Percentiles rank a stretch among this genome's conserved stretches.
These are phyloP conservation scores for Argyresthia goedartella DNA, from an alignment of 2,888 invertebrate genomes.

Conservation along the genomic window DNA sequence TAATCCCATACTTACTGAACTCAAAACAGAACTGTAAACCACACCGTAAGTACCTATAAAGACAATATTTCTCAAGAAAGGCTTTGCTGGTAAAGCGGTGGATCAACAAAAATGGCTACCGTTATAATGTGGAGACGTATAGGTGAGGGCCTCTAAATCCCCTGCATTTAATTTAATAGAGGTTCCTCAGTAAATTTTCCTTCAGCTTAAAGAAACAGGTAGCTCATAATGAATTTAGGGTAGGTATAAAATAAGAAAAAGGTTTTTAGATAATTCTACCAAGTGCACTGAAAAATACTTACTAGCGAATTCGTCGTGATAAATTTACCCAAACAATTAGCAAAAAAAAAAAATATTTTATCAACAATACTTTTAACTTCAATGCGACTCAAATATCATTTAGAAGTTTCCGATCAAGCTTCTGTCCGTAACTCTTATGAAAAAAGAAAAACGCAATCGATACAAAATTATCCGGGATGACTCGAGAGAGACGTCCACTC, in stretches of 20 bases:
- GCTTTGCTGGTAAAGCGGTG: not conserved
- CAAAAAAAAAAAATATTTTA: too few species aligned
- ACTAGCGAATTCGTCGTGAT: too few species aligned
- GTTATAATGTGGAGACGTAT: not conserved
- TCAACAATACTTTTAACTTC: too few species aligned
- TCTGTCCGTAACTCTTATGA: not conserved
- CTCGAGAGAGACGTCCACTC: not conserved
- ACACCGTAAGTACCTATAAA: not conserved
- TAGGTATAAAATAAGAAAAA: too few species aligned
- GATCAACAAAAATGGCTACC: not conserved
- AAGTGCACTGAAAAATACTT: too few species aligned
- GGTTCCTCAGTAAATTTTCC: not conserved
- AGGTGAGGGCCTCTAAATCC: conserved; percentile 2
- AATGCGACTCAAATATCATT: too few species aligned
- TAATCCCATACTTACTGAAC: not conserved
- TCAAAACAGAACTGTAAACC: not conserved
- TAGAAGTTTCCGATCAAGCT: not conserved
- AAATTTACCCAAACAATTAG: too few species aligned
- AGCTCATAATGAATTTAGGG: too few species aligned
- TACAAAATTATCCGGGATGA: not conserved
- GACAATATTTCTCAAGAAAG: not conserved
- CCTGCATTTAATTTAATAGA: conserved; percentile 3
- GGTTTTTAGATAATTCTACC: too few species aligned
- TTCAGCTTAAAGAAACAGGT: too few species aligned
- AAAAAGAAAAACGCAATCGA: not conserved